Base-by-base conservation (phyloP, 2,888 invertebrate genomes). In the Ochlodes sylvanus region DNA sequence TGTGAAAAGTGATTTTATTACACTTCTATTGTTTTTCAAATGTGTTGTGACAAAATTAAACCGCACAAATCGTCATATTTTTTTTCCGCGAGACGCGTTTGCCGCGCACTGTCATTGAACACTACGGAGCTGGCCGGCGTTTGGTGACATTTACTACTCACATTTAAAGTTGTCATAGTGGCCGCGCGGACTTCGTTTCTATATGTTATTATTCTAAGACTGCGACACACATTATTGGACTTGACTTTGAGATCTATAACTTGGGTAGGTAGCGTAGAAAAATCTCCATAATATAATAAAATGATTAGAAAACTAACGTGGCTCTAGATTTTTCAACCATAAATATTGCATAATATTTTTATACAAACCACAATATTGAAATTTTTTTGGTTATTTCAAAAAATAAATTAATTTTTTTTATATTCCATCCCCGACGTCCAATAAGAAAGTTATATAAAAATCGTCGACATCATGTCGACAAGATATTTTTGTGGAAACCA, bases 221-320 rank as follows among this genome's bases (percentile, higher is more conserved):
- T n/a, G n/a, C n/a, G n/a, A n/a, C 1, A 17, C 47, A 17, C 17
- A 47, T 10, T 47, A 17, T 17, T 7, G 17, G 47, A 47, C 19
- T 50, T 50, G 19, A 19, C 44, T 19, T 47, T 50, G 50, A 50
- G 50, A 50, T 50, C 50, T 9, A 50, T 15, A 19, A 12, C 50
- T 50, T 19, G 50, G 10, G 12, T 19, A 10, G 12, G 19, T 50
- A 50, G 19, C 50, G 17, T 50, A 19, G 50, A 19, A 50, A 50
- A 50, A 19, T 50, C 19, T 50, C 50, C 50, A 50, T 50, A 19
- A 50, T 50, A 50, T 44, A 44, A 15, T 44, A 5, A 44, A 44
- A 50, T 9, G 9, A 50, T 50, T 50, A 10, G 9, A 50, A 50
- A 50, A 19, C 50, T 50, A 50, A 9, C 19, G 17, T 0, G 19